These are phyloP conservation scores for Apantesis nais DNA, from an alignment of 2,888 invertebrate species.

Conservation along the genomic window DNA sequence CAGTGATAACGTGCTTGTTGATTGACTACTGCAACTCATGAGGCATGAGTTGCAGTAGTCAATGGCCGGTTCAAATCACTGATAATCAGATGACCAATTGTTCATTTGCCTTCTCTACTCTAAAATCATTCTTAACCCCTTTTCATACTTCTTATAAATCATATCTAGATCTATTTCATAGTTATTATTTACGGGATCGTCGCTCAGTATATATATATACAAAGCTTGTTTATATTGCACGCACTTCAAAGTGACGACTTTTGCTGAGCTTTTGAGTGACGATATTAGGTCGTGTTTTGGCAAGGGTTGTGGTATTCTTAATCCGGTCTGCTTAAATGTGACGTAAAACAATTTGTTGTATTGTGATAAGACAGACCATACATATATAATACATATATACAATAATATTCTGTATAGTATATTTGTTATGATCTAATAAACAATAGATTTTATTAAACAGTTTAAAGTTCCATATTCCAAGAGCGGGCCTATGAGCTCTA, in stretches of 20 bases:
- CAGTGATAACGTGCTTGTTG: too few relatives aligned
- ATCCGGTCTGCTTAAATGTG: not conserved
- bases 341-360: not conserved
- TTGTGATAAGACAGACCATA: not conserved
- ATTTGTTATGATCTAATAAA: not conserved
- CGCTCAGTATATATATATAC: not conserved
- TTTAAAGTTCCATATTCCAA: not conserved
- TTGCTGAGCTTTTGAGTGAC: not conserved
- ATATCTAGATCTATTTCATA: too few relatives aligned
- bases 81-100: too few relatives aligned
- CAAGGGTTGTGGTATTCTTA: not conserved
- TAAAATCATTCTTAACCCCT: too few relatives aligned
- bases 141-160: too few relatives aligned
- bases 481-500: too few relatives aligned
- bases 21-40: too few relatives aligned
- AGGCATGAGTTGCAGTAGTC: too few relatives aligned
- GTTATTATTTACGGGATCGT: too few relatives aligned
- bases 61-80: too few relatives aligned
- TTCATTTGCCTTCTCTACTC: too few relatives aligned
- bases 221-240: not conserved
- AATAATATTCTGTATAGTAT: not conserved
- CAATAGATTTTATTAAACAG: not conserved
- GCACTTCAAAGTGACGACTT: not conserved
- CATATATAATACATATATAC: too few relatives aligned
- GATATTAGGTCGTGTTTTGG: not conserved